These are phyloP conservation scores for Mobula birostris DNA, from an alignment of 2,113 vertebrate species.

Conservation along the genomic window DNA sequence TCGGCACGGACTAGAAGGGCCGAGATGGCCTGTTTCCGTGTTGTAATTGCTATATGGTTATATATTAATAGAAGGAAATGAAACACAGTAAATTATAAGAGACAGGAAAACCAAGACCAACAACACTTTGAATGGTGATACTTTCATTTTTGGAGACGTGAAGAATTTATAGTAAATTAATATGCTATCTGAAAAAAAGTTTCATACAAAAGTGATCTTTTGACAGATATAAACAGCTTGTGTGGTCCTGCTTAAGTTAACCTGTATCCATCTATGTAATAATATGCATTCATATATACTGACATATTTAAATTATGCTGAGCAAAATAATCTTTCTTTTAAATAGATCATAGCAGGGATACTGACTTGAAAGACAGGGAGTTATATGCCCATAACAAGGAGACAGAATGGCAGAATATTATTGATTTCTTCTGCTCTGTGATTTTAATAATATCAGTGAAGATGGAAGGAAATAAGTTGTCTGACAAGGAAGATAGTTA, in stretches of 20 bases:
- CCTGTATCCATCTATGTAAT: neutral
- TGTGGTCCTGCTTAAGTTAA: neutral
- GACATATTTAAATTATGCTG: neutral
- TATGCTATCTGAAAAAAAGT: neutral
- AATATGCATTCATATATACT: neutral
- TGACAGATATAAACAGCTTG: neutral
- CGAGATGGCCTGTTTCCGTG: no score
- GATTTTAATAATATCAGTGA: neutral
- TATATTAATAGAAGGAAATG: no score
- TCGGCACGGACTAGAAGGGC: no score
- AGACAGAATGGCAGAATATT: neutral
- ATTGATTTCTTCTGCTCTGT: constrained; percentile 18
- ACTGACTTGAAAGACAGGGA: neutral
- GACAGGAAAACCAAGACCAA: no score
- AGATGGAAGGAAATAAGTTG: neutral
- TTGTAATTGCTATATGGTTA: no score
- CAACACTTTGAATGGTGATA: no score
- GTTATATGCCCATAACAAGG: neutral
- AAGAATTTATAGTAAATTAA: no score
- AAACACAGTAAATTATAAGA: no score
- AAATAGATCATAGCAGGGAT: neutral
- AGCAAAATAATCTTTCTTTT: neutral
- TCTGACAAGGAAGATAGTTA: neutral
- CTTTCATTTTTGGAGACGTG: no score
- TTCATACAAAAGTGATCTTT: neutral